A percentile compares a stretch with the other conserved stretches of the same genome.
Conservation (phyloP, 2,797 vertebrate genomes). For the Tinamus major region DNA sequence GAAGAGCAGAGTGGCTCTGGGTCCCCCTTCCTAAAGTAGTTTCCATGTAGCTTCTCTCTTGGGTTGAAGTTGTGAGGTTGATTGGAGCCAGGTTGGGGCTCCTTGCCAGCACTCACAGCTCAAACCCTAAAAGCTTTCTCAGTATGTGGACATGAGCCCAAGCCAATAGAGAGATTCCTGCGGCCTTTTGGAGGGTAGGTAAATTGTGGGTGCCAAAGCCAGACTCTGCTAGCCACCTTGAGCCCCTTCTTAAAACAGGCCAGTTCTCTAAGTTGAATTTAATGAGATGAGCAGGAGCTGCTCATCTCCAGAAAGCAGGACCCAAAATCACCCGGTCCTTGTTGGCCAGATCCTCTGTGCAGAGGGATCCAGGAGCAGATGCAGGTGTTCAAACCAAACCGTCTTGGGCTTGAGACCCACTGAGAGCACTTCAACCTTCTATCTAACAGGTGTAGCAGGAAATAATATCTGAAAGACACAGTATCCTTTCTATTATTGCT, state of each 20-base stretch:
- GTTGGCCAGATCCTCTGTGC: not conserved
- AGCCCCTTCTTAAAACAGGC: not conserved
- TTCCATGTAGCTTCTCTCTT: not conserved
- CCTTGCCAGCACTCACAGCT: not conserved
- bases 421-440: not conserved
- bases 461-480: not conserved
- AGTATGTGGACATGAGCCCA: not conserved
- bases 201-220: not conserved
- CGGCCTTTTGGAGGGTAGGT: not conserved
- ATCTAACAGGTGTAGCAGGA: not conserved
- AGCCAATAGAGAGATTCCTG: not conserved
- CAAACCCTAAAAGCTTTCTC: not conserved
- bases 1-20: not conserved
- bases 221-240: not conserved
- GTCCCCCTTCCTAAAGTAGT: not conserved
- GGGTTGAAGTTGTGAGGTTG: not conserved
- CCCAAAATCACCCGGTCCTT: not conserved
- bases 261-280: not conserved
- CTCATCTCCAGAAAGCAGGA: not conserved
- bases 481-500: too few relatives aligned
- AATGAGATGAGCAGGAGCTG: not conserved
- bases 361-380: not conserved
- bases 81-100: not conserved
- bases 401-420: not conserved
- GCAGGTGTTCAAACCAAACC: not conserved